Evolutionary conservation across 2,888 invertebrate species (phyloP).

Genomic region (Caenorhabditis sulstoni): DNA sequence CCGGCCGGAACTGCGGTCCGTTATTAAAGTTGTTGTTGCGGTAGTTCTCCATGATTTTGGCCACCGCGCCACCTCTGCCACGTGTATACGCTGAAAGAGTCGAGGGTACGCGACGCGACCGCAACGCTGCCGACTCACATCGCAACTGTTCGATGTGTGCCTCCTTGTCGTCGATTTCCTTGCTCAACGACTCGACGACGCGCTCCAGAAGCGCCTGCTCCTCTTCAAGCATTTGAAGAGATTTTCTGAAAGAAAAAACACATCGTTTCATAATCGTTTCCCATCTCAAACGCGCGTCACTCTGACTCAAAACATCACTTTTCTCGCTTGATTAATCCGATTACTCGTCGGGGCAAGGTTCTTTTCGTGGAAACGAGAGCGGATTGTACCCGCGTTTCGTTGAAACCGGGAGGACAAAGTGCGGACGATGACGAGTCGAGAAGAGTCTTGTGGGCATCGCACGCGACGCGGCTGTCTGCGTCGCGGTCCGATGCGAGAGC

Average conservation of each 20-base stretch:
- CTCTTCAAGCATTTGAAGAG: slow-evolving; percentile 40
- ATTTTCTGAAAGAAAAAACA: slow-evolving; percentile 35
- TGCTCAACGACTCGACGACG: slow-evolving; percentile 49
- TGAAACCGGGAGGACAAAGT: too few species aligned
- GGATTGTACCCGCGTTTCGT: too few species aligned
- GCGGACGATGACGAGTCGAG: too few species aligned
- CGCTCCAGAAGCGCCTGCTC: slow-evolving; percentile 39
- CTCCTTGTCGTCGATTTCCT: slow-evolving; percentile 50
- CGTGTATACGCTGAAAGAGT: slow-evolving; percentile 38
- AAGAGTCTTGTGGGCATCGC: too few species aligned
- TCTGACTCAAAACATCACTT: not conserved
- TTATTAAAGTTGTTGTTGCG: slow-evolving; percentile 21
- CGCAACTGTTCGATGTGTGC: slow-evolving; percentile 30
- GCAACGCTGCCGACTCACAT: slow-evolving; percentile 25
- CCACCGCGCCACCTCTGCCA: slow-evolving; percentile 23
- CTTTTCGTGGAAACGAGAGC: too few species aligned
- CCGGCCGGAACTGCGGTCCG: slow-evolving; percentile 31
- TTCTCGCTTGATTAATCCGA: too few species aligned
- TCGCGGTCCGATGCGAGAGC: too few species aligned
- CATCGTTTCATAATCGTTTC: not conserved
- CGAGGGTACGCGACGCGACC: not conserved
- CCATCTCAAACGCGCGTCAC: slow-evolving; percentile 19
- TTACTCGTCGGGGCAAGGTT: too few species aligned
- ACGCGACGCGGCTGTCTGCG: too few species aligned
- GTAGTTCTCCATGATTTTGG: slow-evolving; percentile 26